Conservation (phyloP, 2,888 invertebrate species). For the Polymixis lichenea region DNA sequence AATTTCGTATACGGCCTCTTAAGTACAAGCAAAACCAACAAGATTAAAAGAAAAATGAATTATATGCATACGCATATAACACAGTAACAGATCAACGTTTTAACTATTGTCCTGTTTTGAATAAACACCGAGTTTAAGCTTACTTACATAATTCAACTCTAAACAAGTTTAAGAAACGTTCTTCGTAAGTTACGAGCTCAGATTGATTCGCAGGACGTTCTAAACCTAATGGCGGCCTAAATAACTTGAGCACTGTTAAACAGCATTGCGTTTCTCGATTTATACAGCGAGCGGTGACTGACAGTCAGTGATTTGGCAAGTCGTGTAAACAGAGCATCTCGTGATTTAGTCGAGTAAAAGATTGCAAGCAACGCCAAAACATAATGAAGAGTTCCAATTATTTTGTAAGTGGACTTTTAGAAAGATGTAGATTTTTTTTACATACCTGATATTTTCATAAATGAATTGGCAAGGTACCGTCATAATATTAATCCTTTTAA, state of each 20-base stretch:
- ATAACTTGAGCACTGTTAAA: conserved; percentile 64
- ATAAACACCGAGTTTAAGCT: background rate
- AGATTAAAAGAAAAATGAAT: too few relatives aligned
- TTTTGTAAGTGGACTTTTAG: conserved; percentile 43
- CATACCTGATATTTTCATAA: too few relatives aligned
- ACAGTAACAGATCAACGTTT: too few relatives aligned
- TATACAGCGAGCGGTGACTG: conserved; percentile 21
- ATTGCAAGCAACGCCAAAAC: conserved; percentile 66
- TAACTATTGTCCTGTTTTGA: background rate
- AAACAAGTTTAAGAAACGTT: conserved; percentile 36
- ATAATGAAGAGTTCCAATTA: conserved; percentile 60
- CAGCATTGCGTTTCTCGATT: conserved; percentile 49
- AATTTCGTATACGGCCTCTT: too few relatives aligned
- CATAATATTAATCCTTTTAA: too few relatives aligned
- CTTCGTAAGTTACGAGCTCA: background rate
- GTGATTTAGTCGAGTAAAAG: conserved; percentile 24
- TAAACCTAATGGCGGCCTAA: conserved; percentile 57
- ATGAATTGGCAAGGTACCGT: too few relatives aligned
- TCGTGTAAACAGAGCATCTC: conserved; percentile 25
- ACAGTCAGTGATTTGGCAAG: background rate
- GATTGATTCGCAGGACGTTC: conserved; percentile 62
- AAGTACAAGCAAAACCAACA: too few relatives aligned
- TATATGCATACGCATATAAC: too few relatives aligned
- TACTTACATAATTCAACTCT: background rate
- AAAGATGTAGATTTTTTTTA: too few relatives aligned